Percentiles rank a stretch among this genome's conserved stretches.
Conservation (phyloP, 2,113 vertebrate species). For the Cochlearius cochlearius region DNA sequence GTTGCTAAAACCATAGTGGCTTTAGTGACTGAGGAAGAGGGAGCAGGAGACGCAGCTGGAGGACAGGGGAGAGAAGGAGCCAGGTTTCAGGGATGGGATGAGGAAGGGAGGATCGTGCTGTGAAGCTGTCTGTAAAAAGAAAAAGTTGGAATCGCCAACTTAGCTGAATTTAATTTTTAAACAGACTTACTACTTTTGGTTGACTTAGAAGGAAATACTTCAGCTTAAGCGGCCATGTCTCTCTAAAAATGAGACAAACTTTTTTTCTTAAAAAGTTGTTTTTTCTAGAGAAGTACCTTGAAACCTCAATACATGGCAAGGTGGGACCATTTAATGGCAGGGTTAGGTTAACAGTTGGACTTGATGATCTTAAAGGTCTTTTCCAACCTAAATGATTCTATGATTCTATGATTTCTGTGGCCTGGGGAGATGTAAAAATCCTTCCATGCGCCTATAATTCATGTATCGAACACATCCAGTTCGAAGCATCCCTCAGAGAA, state of each 20-base stretch:
- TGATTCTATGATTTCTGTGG: no score
- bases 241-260: neutral
- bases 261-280: neutral
- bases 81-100: neutral
- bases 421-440: neutral
- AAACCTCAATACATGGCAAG: neutral
- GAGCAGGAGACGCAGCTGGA: neutral
- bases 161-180: neutral
- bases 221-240: neutral
- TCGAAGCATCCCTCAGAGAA: neutral
- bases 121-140: neutral
- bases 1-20: neutral
- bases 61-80: neutral
- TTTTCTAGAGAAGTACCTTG: neutral
- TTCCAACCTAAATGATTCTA: no score
- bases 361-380: no score
- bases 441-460: fast-evolving
- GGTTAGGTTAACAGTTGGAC: no score
- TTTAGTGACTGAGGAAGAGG: neutral
- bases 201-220: neutral
- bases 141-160: neutral
- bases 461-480: neutral
- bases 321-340: neutral
- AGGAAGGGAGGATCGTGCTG: neutral
- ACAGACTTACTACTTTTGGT: neutral